Conservation (phyloP, 2,888 invertebrate species). For the Zaprionus obscuricornis region DNA sequence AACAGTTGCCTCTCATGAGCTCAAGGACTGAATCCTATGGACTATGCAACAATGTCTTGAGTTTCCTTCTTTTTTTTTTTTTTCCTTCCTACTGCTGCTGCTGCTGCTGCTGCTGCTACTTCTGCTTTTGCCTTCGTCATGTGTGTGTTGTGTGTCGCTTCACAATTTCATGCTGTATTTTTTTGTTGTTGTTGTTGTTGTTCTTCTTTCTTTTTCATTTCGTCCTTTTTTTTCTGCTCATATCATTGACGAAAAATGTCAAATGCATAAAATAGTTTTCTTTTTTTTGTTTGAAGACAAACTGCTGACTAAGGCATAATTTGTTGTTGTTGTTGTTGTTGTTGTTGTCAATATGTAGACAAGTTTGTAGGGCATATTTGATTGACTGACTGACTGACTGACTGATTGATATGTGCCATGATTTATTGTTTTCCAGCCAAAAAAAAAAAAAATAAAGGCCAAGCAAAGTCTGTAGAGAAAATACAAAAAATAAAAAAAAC, state of each 20-base stretch:
- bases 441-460: constrained; percentile 27
- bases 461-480: constrained; percentile 25
- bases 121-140: constrained; percentile 15
- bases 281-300: constrained; percentile 11
- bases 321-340: constrained; percentile 31
- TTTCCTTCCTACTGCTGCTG: not conserved
- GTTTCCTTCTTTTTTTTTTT: constrained; percentile 3
- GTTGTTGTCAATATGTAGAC: constrained; percentile 59
- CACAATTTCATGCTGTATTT: constrained; percentile 35
- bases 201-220: constrained; percentile 11
- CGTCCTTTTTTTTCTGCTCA: constrained; percentile 33
- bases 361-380: constrained; percentile 58
- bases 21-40: not conserved
- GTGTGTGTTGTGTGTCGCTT: constrained; percentile 21
- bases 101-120: too few species aligned
- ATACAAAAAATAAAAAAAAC: too few species aligned
- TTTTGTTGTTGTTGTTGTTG: too few species aligned
- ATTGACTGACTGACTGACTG: constrained; percentile 77
- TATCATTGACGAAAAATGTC: constrained; percentile 70
- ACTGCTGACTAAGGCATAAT: constrained; percentile 57
- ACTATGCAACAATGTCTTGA: constrained; percentile 60
- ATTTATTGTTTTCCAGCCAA: constrained; percentile 59
- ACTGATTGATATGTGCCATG: constrained; percentile 77
- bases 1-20: constrained; percentile 26
- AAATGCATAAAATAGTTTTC: constrained; percentile 62